Evolutionary conservation across 2,113 vertebrate species (phyloP).

Genomic region (Toxotes jaculatrix): DNA sequence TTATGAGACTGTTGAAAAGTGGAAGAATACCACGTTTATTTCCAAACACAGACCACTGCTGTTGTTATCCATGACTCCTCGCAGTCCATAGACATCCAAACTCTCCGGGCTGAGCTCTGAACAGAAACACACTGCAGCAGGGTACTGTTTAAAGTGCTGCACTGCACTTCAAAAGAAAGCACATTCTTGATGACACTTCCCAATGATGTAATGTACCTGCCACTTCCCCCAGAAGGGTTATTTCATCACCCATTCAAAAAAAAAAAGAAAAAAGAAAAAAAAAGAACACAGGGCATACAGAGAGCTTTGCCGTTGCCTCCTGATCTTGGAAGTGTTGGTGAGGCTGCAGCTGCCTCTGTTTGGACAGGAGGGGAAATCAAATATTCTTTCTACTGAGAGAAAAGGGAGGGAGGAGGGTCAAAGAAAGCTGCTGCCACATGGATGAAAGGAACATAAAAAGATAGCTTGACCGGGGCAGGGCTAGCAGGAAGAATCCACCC

Average conservation of each 20-base stretch:
- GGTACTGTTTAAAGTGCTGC: constrained; percentile 53
- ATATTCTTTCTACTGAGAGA: constrained; percentile 37
- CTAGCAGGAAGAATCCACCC: constrained; percentile 25
- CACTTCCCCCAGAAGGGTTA: neutral
- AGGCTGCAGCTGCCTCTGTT: constrained; percentile 37
- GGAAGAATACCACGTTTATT: neutral
- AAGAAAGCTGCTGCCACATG: constrained; percentile 34
- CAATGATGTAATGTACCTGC: constrained; percentile 12
- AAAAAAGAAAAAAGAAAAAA: neutral
- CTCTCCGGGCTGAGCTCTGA: constrained; percentile 26
- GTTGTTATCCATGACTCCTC: constrained; percentile 9
- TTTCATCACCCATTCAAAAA: constrained; percentile 16
- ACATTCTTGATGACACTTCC: constrained; percentile 20
- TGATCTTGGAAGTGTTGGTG: constrained; percentile 8
- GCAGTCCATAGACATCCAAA: constrained; percentile 18
- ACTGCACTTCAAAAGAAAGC: constrained; percentile 43
- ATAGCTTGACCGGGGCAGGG: constrained; percentile 18
- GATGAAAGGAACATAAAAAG: constrained; percentile 9
- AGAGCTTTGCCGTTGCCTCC: constrained; percentile 2
- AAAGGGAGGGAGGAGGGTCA: neutral
- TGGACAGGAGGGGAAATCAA: constrained; percentile 8
- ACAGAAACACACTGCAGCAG: constrained; percentile 36
- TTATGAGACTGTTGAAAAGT: neutral
- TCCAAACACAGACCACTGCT: neutral
- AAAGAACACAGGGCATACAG: neutral